phyloP scores from a whole-genome alignment of 2,113 vertebrate genomes.

The Cyprinodon tularosa region DNA sequence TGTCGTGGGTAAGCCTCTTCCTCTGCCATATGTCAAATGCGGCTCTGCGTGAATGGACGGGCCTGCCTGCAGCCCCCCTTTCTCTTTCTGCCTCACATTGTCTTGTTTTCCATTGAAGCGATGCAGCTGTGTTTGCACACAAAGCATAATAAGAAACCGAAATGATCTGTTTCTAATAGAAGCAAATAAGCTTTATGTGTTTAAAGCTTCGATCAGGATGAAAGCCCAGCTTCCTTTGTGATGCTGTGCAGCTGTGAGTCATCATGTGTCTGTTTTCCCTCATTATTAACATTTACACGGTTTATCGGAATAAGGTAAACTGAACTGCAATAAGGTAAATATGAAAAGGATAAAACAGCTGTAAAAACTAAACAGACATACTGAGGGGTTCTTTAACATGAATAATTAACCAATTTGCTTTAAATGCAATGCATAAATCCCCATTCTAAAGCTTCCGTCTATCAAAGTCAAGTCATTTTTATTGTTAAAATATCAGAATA shows the following conservation, averaged over 20 bases:
- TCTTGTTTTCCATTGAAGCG: not conserved
- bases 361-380: not conserved
- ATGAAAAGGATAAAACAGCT: not conserved
- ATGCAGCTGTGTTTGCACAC: not conserved
- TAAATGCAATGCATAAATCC: not conserved
- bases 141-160: not conserved
- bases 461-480: not conserved
- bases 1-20: slow-evolving; percentile 70
- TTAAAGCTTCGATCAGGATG: slow-evolving; percentile 9
- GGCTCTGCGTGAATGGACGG: slow-evolving; percentile 20
- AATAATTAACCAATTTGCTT: not conserved
- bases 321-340: not conserved
- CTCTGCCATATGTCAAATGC: slow-evolving; percentile 19
- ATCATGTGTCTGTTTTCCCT: not conserved
- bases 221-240: slow-evolving; percentile 9
- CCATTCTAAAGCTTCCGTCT: not conserved
- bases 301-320: not conserved
- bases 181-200: slow-evolving; percentile 8
- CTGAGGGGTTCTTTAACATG: not conserved
- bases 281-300: not conserved
- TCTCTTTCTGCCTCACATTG: not conserved
- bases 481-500: not conserved
- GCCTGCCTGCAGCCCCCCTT: slow-evolving; percentile 42
- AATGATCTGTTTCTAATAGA: slow-evolving; percentile 31
- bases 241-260: slow-evolving; percentile 45